Evolutionary conservation across 1,140 invertebrate species (phyloP).

Genomic region (Vanessa tameamea): DNA sequence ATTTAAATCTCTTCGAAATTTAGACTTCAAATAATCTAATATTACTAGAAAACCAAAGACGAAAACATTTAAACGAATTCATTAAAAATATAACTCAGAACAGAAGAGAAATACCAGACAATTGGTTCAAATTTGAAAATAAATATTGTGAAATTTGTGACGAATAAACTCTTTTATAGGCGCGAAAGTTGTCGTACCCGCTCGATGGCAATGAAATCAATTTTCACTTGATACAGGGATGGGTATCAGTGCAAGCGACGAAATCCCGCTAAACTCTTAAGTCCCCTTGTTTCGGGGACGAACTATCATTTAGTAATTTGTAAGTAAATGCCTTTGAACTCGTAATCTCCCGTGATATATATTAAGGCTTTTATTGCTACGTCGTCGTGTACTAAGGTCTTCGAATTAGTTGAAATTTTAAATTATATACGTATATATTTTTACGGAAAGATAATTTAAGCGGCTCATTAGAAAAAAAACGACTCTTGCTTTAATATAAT

Average conservation of each 20-base stretch:
- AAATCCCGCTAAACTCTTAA: neutral
- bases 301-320: neutral
- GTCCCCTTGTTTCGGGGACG: neutral
- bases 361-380: neutral
- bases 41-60: neutral
- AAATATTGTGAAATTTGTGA: conserved; percentile 47
- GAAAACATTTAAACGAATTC: conserved; percentile 18
- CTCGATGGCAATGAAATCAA: conserved; percentile 51
- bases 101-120: conserved; percentile 1
- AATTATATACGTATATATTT: no score
- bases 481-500: no score
- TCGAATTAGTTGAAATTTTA: no score
- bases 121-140: conserved; percentile 26
- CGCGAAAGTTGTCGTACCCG: conserved; percentile 37
- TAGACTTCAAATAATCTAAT: neutral
- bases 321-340: neutral
- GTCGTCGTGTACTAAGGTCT: neutral
- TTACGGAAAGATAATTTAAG: no score
- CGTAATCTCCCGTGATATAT: neutral
- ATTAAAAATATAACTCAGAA: conserved; percentile 27
- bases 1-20: no score
- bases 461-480: no score
- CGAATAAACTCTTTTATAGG: conserved; percentile 57
- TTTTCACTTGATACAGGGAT: conserved; percentile 47
- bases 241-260: conserved; percentile 17